Percentiles rank a stretch among this genome's conserved stretches.
These are phyloP conservation scores for Acanthosepion esculentum DNA, from an alignment of 2,888 invertebrate genomes.

Conservation along the genomic window DNA sequence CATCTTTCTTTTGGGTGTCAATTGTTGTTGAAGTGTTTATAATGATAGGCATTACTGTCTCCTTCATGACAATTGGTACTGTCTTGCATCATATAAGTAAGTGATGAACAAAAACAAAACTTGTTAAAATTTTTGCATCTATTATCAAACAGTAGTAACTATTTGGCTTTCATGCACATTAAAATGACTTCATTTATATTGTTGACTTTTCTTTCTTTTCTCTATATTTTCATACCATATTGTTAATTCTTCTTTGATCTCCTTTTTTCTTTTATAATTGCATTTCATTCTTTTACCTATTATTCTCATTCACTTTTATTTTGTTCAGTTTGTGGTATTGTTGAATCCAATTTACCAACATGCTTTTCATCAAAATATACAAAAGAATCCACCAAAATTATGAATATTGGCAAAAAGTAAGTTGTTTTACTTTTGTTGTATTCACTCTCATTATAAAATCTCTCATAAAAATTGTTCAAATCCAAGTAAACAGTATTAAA, in stretches of 20 bases:
- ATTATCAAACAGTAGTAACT: no score
- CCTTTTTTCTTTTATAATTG: not conserved
- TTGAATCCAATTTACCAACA: not conserved
- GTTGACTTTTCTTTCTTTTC: no score
- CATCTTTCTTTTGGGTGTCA: slow-evolving; percentile 70
- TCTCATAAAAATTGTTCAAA: no score
- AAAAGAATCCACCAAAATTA: not conserved
- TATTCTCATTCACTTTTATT: not conserved
- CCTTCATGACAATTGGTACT: slow-evolving; percentile 72
- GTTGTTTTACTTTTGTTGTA: not conserved
- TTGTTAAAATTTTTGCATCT: not conserved
- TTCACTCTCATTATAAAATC: not conserved
- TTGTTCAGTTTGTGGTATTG: slow-evolving; percentile 41
- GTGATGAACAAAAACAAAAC: slow-evolving; percentile 51
- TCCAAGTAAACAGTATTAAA: no score
- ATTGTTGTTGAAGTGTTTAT: slow-evolving; percentile 72
- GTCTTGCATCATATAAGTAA: slow-evolving; percentile 73
- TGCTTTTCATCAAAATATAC: not conserved
- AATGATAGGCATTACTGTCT: slow-evolving; percentile 74
- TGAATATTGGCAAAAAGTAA: slow-evolving; percentile 43
- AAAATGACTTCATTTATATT: no score
- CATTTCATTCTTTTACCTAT: not conserved
- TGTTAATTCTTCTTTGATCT: not conserved
- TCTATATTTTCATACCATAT: no score
- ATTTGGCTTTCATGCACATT: no score